Evolutionary conservation across 2,113 vertebrate species (phyloP).

Genomic region (Bettongia penicillata): DNA sequence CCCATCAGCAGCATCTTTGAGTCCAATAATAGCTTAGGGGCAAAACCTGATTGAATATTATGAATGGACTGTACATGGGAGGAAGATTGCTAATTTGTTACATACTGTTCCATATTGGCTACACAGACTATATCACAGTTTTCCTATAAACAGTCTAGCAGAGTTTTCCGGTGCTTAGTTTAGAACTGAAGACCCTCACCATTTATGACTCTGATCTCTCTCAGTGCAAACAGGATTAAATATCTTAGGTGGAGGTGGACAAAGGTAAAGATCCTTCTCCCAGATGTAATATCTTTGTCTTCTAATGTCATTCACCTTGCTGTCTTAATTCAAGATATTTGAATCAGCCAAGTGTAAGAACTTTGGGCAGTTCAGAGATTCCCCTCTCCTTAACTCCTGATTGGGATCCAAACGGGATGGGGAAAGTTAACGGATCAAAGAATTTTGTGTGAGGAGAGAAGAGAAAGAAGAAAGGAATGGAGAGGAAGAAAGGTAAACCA

Average conservation of each 20-base stretch:
- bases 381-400: background rate
- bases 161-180: background rate
- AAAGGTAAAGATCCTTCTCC: background rate
- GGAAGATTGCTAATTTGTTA: background rate
- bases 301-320: background rate
- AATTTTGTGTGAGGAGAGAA: background rate
- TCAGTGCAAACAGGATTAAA: background rate
- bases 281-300: background rate
- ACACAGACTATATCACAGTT: background rate
- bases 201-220: background rate
- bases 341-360: background rate
- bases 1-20: background rate
- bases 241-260: background rate
- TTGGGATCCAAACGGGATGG: background rate
- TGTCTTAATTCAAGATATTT: background rate
- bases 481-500: background rate
- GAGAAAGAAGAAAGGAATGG: background rate
- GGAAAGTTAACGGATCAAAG: background rate
- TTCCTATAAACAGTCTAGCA: background rate
- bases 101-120: background rate
- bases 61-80: background rate
- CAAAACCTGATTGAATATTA: background rate
- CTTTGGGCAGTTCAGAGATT: background rate
- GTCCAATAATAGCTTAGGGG: background rate
- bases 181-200: background rate